Percentiles rank a stretch among this genome's conserved stretches.
Evolutionary conservation across 2,113 vertebrate species (phyloP).

Genomic region (Nanorana parkeri): DNA sequence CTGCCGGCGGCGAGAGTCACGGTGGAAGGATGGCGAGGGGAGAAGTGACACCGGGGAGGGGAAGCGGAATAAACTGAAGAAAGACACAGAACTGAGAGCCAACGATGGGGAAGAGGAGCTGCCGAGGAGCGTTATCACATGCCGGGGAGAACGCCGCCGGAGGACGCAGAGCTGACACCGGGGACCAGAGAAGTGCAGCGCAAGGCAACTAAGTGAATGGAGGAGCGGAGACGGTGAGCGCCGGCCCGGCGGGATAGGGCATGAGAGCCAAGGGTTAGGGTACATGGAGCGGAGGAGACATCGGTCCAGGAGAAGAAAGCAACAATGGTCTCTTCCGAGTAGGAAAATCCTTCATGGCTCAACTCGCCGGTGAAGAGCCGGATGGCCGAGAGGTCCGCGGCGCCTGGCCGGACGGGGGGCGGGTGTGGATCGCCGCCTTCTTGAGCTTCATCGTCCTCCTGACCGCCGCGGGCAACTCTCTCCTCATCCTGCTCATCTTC

Average conservation of each 20-base stretch:
- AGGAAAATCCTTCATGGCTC: background rate
- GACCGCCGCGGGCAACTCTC: conserved; percentile 83
- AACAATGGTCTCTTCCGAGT: conserved; percentile 31
- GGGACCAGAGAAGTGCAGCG: background rate
- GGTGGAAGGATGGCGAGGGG: conserved; percentile 4
- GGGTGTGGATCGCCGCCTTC: conserved; percentile 82
- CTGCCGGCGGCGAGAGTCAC: background rate
- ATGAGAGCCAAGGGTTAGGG: background rate
- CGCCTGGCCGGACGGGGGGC: conserved; percentile 64
- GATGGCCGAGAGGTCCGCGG: conserved; percentile 37
- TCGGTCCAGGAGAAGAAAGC: background rate
- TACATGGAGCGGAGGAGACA: background rate
- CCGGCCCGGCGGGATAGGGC: background rate
- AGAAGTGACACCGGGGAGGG: conserved; percentile 24
- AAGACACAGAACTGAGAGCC: background rate
- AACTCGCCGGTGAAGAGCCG: conserved; percentile 62
- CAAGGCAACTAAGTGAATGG: background rate
- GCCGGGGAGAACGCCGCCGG: background rate
- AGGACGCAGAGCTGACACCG: background rate
- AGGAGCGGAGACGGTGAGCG: background rate
- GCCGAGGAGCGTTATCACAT: background rate
- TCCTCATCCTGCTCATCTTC: conserved; percentile 89
- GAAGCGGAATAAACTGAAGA: background rate
- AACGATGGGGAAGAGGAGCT: background rate
- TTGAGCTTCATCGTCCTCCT: conserved; percentile 87